phyloP scores from a whole-genome alignment of 2,113 vertebrate species.

The Polypterus bichir region DNA sequence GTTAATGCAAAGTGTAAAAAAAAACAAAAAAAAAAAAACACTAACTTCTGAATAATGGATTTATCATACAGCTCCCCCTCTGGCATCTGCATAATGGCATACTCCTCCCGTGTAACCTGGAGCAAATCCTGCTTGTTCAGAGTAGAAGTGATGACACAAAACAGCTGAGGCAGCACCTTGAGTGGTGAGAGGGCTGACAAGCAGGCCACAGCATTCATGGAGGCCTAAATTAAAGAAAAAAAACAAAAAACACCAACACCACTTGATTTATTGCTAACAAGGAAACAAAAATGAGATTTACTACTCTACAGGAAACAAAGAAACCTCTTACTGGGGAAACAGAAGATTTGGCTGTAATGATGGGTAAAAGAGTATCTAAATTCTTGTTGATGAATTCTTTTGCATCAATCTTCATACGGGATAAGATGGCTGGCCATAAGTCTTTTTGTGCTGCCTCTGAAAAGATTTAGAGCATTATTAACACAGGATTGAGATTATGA shows the following conservation, averaged over 20 bases:
- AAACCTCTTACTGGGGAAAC: too few relatives aligned
- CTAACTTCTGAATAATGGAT: constrained; percentile 83
- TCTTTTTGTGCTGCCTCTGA: constrained; percentile 59
- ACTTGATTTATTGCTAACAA: too few relatives aligned
- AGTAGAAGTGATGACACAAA: constrained; percentile 56
- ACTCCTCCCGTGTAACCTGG: constrained; percentile 80
- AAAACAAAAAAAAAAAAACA: too few relatives aligned
- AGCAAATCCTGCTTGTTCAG: constrained; percentile 61
- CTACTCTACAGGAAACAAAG: too few relatives aligned
- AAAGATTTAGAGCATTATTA: background rate
- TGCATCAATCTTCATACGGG: constrained; percentile 73
- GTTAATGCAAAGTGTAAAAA: too few relatives aligned
- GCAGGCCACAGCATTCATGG: constrained; percentile 72
- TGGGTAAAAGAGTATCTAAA: constrained; percentile 64
- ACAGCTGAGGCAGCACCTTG: constrained; percentile 69
- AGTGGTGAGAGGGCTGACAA: constrained; percentile 68
- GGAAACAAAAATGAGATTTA: too few relatives aligned
- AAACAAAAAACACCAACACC: too few relatives aligned
- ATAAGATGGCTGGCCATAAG: constrained; percentile 72
- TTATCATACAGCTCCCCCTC: constrained; percentile 83
- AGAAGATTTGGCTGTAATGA: constrained; percentile 47
- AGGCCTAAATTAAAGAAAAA: constrained; percentile 30
- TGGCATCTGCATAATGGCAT: constrained; percentile 76
- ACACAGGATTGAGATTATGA: too few relatives aligned
- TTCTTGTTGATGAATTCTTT: constrained; percentile 70